Evolutionary conservation across 23 tunicate genomes (phyloP).

Genomic region (Styela clava): DNA sequence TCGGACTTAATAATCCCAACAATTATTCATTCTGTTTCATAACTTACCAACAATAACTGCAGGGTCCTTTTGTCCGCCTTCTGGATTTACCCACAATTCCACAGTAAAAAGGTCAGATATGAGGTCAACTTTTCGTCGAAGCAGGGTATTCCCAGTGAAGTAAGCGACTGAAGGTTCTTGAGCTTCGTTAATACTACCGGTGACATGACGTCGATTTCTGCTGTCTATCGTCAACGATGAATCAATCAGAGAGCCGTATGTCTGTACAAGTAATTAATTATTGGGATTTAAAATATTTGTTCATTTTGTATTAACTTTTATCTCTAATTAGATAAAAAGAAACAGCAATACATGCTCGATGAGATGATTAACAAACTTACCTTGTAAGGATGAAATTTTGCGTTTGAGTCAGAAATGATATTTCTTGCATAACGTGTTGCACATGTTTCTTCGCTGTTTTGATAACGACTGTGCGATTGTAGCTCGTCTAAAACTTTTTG

Average conservation of each 20-base stretch:
- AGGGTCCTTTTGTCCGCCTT: slow-evolving; percentile 33
- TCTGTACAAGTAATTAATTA: neutral
- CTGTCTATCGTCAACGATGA: neutral
- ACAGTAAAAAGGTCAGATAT: slow-evolving; percentile 6
- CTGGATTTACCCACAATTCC: slow-evolving; percentile 23
- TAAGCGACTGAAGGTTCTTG: neutral
- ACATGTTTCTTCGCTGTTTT: neutral
- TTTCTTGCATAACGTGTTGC: neutral
- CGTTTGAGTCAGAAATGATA: neutral
- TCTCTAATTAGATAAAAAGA: no score
- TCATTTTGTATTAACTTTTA: no score
- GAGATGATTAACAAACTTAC: neutral
- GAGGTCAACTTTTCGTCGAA: neutral
- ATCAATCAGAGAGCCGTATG: neutral
- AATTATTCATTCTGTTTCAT: neutral
- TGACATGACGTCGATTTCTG: slow-evolving; percentile 3
- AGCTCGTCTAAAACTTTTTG: neutral
- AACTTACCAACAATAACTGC: slow-evolving; percentile 25
- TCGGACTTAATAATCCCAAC: no score
- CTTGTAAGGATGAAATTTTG: neutral
- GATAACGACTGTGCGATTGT: no score
- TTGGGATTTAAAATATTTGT: no score
- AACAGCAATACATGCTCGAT: no score
- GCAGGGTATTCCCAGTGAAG: neutral
- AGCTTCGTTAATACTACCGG: neutral